These are phyloP conservation scores for Colius striatus DNA, from an alignment of 2,113 vertebrate genomes.

Conservation along the genomic window DNA sequence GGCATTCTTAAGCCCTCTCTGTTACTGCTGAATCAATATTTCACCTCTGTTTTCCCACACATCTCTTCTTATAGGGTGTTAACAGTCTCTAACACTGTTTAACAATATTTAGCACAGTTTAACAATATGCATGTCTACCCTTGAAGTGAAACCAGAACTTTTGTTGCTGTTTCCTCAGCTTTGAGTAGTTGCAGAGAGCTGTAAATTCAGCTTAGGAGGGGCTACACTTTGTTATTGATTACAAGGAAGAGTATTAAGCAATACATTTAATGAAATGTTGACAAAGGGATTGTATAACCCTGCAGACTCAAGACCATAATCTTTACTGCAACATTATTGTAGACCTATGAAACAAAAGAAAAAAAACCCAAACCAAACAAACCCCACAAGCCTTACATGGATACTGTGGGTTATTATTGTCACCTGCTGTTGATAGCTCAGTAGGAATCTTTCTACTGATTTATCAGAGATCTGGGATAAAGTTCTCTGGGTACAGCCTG, in stretches of 20 bases:
- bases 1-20: neutral
- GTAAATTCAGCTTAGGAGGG: neutral
- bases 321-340: neutral
- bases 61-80: neutral
- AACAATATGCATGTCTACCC: neutral
- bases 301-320: neutral
- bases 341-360: neutral
- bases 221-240: neutral
- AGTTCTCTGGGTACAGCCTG: neutral
- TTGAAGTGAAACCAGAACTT: neutral
- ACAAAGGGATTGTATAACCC: neutral
- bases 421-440: neutral
- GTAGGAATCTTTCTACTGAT: neutral
- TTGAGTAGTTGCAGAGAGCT: neutral
- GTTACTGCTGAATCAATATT: neutral
- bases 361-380: neutral
- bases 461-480: neutral
- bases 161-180: neutral
- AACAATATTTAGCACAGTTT: neutral
- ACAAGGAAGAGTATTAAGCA: neutral
- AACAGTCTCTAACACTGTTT: neutral
- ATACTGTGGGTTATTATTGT: neutral
- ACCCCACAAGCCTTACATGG: neutral
- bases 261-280: neutral
- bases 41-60: neutral